Conservation (phyloP, 2,113 vertebrate genomes). For the Lepisosteus oculatus region DNA sequence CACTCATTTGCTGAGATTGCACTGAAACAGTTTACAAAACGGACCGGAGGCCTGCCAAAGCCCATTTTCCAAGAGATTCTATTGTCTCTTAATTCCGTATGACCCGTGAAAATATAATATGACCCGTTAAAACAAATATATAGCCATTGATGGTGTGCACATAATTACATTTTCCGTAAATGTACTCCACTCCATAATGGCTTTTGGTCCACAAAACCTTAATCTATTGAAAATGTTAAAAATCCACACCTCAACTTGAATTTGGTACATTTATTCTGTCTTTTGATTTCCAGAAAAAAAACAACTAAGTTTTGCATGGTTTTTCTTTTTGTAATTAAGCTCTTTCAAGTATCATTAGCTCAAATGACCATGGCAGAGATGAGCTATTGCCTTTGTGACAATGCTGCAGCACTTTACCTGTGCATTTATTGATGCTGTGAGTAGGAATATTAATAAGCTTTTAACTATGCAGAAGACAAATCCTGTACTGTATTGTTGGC, state of each 20-base stretch:
- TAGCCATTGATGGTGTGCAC: too few relatives aligned
- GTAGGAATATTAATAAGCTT: not conserved
- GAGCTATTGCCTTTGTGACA: not conserved
- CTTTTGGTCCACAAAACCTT: too few relatives aligned
- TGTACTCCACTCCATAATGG: too few relatives aligned
- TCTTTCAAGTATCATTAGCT: not conserved
- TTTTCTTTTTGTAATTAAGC: not conserved
- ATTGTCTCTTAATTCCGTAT: too few relatives aligned
- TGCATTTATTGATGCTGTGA: constrained; percentile 4
- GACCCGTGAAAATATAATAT: too few relatives aligned
- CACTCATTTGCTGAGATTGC: constrained; percentile 5
- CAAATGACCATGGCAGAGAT: not conserved
- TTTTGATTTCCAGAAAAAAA: too few relatives aligned
- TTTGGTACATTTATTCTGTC: too few relatives aligned
- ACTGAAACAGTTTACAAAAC: constrained; percentile 5
- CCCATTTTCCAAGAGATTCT: too few relatives aligned
- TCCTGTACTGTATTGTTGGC: not conserved
- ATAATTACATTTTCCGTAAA: too few relatives aligned
- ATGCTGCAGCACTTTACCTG: not conserved
- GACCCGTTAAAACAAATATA: too few relatives aligned
- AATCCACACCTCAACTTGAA: too few relatives aligned
- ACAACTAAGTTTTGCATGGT: too few relatives aligned
- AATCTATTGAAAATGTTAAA: not conserved
- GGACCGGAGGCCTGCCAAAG: not conserved
- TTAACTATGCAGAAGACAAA: constrained; percentile 1